Base-by-base conservation (phyloP, 2,888 invertebrate genomes). In the Pediacus dermestoides region DNA sequence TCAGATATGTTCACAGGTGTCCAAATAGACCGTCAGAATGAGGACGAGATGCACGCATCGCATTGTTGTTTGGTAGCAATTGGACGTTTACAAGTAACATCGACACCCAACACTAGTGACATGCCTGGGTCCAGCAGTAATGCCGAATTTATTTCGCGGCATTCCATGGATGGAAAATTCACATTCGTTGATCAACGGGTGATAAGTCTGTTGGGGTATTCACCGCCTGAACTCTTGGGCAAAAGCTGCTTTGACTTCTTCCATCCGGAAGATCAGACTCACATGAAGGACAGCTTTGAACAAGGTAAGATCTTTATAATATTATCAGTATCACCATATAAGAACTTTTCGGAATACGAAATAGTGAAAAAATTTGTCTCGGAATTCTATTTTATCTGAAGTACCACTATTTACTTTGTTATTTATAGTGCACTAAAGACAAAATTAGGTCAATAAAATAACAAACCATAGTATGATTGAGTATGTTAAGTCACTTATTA, bases 171-270 rank as follows among this genome's bases (percentile, higher is more conserved):
- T 67, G 97, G 97, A 10, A 96, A 95, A 66, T 95, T 97, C 71
- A 94, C 96, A 34, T 99, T 99, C 73, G 94, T 97, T 37, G 99
- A 99, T 73, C 96, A 96, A 70, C 84, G 95, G 59, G 94, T 95
- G 32, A 82, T 90, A 52, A 84, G 84, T 54, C 80, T 97, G 47
- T 75, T 97, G 36, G 95, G 94, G 9, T 93, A 94, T 70, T 85
- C 89, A 38, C 94, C 96, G 6, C 88, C 91, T 2, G 96, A 97
- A 68, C 76, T 99, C 47, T 76, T 99, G 41, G 95, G 94, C 39
- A 94, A 96, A 68, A 86, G 88, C 39, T 94, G 94, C 71, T 97
- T 94, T 68, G 95, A 97, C 60, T 93, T 95, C 70, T 94, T 94
- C 67, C 97, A 99, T 67, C 91, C 89, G 0, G 95, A 96, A 64